Conservation (phyloP, 2,797 vertebrate species). For the Pangasius larnaudii region DNA sequence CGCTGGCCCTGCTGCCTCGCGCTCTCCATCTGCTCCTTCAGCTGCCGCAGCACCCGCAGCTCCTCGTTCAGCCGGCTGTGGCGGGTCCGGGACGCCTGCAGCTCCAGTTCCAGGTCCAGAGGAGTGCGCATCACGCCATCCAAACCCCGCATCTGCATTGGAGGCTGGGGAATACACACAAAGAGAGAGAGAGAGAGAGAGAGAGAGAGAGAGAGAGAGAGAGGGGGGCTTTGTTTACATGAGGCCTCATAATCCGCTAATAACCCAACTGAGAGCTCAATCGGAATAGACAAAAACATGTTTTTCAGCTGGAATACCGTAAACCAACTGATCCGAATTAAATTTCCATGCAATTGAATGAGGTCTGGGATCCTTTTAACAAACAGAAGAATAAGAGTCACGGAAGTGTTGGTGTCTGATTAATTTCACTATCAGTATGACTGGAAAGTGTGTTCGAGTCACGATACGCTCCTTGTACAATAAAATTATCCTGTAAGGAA, state of each 20-base stretch:
- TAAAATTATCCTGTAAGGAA: background rate
- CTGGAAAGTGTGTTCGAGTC: background rate
- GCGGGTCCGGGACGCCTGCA: constrained; percentile 92
- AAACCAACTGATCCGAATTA: background rate
- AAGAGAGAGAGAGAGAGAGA: background rate
- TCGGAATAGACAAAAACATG: background rate
- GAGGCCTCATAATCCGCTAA: no score
- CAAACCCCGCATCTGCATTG: constrained; percentile 68
- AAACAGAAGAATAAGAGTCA: background rate
- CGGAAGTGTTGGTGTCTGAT: background rate
- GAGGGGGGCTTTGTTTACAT: no score
- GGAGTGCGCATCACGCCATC: constrained; percentile 87
- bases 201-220: background rate
- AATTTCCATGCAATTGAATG: background rate
- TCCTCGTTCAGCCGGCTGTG: constrained; percentile 88
- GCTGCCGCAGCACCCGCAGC: constrained; percentile 84
- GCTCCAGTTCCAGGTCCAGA: constrained; percentile 91
- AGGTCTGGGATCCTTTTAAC: background rate
- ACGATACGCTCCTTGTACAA: background rate
- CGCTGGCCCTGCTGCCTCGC: constrained; percentile 86
- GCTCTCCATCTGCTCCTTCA: constrained; percentile 88
- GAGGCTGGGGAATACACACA: constrained; percentile 62
- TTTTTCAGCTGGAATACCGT: background rate
- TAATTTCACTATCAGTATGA: background rate
- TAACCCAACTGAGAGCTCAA: no score